Percentiles rank a stretch among this genome's conserved stretches.
Evolutionary conservation across 2,797 vertebrate species (phyloP).

Genomic region (Cheirogaleus major): DNA sequence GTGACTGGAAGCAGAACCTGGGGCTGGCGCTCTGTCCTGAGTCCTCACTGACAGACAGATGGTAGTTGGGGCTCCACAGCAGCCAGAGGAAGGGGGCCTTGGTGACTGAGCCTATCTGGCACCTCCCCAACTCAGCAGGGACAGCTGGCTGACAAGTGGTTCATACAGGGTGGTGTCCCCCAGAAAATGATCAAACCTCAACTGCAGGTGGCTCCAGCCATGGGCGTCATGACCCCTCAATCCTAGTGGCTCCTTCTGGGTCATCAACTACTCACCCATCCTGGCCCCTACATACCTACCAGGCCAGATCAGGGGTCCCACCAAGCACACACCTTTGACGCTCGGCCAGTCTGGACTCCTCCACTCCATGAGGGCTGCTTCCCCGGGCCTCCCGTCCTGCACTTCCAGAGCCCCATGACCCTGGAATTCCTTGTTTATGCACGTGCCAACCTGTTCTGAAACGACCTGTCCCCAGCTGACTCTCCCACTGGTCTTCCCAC

Average conservation of each 20-base stretch:
- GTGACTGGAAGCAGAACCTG: neutral
- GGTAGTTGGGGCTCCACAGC: neutral
- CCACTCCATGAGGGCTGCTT: neutral
- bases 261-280: neutral
- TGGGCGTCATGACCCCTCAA: neutral
- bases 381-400: neutral
- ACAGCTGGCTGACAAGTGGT: neutral
- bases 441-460: neutral
- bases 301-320: neutral
- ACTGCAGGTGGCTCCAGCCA: neutral
- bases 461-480: rapidly evolving
- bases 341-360: neutral
- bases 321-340: too few relatives aligned
- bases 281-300: neutral
- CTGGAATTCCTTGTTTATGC: neutral
- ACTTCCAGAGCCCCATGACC: neutral
- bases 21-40: rapidly evolving
- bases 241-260: neutral
- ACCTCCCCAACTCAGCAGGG: neutral
- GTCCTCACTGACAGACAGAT: neutral
- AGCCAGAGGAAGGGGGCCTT: neutral
- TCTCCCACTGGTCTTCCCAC: neutral
- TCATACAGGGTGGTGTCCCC: neutral
- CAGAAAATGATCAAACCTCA: neutral
- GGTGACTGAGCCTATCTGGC: neutral